phyloP scores from a whole-genome alignment of 2,113 vertebrate species.

The Megaceryle maxima region DNA sequence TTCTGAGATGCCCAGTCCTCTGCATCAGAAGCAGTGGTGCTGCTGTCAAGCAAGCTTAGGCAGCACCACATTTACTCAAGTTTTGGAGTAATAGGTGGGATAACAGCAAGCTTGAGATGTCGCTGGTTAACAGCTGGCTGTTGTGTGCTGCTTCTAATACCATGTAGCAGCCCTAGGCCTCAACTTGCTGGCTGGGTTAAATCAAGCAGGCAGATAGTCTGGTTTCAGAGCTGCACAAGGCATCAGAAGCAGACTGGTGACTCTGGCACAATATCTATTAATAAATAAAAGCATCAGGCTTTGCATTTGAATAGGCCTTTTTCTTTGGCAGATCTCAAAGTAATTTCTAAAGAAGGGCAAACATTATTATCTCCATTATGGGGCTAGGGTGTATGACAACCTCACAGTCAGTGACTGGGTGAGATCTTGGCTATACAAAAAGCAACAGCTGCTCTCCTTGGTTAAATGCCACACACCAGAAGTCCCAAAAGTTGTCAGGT shows the following conservation, averaged over 20 bases:
- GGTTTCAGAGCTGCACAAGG: background rate
- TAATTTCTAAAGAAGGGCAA: slow-evolving; percentile 51
- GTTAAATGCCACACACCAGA: slow-evolving; percentile 46
- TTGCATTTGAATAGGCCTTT: slow-evolving; percentile 50
- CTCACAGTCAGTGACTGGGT: background rate
- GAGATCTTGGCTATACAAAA: slow-evolving; percentile 9
- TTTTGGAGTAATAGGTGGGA: background rate
- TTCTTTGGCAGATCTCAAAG: slow-evolving; percentile 49
- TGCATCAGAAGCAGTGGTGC: background rate
- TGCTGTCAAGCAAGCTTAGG: background rate
- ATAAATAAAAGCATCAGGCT: slow-evolving; percentile 58
- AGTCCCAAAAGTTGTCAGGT: background rate
- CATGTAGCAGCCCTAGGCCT: background rate
- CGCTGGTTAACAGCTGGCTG: slow-evolving; percentile 39
- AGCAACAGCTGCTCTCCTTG: slow-evolving; percentile 47
- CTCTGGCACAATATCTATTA: slow-evolving; percentile 45
- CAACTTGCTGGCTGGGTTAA: background rate
- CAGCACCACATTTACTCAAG: background rate
- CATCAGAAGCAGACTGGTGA: slow-evolving; percentile 47
- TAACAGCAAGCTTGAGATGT: background rate
- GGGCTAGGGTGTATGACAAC: slow-evolving; percentile 10
- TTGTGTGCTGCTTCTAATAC: background rate
- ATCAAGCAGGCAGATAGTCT: slow-evolving; percentile 3
- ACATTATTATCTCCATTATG: slow-evolving; percentile 4
- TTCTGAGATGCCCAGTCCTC: background rate